Evolutionary conservation across 2,888 invertebrate species (phyloP).

Genomic region (Lapara coniferarum): DNA sequence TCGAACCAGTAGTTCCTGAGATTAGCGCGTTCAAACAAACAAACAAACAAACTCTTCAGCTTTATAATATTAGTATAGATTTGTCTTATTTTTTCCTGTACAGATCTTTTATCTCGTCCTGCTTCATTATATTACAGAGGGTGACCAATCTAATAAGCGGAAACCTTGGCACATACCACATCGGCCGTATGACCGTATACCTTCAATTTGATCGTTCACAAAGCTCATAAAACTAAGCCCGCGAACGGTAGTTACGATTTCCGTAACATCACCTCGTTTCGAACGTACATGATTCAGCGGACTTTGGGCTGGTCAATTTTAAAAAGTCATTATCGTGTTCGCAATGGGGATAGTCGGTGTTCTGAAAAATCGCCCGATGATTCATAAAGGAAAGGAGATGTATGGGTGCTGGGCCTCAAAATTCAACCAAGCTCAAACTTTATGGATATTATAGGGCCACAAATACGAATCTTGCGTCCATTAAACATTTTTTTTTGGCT

Average conservation of each 20-base stretch:
- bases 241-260: conserved; percentile 42
- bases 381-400: background rate
- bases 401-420: no score
- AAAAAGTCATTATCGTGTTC: conserved; percentile 37
- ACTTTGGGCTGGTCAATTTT: conserved; percentile 34
- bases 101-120: background rate
- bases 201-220: conserved; percentile 36
- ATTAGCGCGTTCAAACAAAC: no score
- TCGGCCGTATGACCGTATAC: conserved; percentile 5
- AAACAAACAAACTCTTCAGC: no score
- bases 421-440: no score
- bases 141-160: conserved; percentile 13
- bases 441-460: no score
- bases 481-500: no score
- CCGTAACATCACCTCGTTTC: conserved; percentile 44
- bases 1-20: no score
- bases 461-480: no score
- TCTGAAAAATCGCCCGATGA: background rate
- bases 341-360: conserved; percentile 33
- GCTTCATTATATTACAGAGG: background rate
- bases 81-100: background rate
- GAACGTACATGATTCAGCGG: conserved; percentile 41
- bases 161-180: conserved; percentile 13
- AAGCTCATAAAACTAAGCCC: conserved; percentile 39
- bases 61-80: no score